phyloP scores from a whole-genome alignment of 2,888 invertebrate genomes.

The Ametastegia equiseti region DNA sequence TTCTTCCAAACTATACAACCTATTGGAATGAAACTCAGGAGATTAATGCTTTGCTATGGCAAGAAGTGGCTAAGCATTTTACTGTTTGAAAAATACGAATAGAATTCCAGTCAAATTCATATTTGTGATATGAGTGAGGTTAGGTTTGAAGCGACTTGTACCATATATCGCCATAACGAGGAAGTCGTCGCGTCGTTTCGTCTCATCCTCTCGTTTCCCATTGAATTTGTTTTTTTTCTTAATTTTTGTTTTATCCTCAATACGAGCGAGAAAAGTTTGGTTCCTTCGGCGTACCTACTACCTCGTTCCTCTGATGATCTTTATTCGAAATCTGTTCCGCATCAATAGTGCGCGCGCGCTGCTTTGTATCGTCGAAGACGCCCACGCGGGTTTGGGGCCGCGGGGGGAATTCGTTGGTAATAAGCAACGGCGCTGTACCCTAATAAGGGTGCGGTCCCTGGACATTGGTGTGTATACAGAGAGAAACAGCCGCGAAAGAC shows the following conservation, averaged over 20 bases:
- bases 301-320: conserved; percentile 21
- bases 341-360: conserved; percentile 40
- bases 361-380: conserved; percentile 41
- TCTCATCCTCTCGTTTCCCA: conserved; percentile 20
- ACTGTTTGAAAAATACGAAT: too few species aligned
- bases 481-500: conserved; percentile 18
- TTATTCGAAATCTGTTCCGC: conserved; percentile 48
- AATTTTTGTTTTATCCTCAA: not conserved
- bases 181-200: conserved; percentile 6
- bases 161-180: too few species aligned
- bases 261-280: not conserved
- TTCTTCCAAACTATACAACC: too few species aligned
- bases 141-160: too few species aligned
- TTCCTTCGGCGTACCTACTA: not conserved
- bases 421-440: conserved; percentile 43
- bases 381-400: conserved; percentile 23
- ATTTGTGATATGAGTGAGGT: too few species aligned
- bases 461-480: conserved; percentile 22
- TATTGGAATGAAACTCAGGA: too few species aligned
- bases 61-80: too few species aligned
- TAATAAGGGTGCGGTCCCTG: conserved; percentile 47
- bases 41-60: too few species aligned
- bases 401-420: conserved; percentile 37
- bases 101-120: too few species aligned
- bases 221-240: not conserved